Evolutionary conservation across 2,113 vertebrate genomes (phyloP).

Genomic region (Apus apus): DNA sequence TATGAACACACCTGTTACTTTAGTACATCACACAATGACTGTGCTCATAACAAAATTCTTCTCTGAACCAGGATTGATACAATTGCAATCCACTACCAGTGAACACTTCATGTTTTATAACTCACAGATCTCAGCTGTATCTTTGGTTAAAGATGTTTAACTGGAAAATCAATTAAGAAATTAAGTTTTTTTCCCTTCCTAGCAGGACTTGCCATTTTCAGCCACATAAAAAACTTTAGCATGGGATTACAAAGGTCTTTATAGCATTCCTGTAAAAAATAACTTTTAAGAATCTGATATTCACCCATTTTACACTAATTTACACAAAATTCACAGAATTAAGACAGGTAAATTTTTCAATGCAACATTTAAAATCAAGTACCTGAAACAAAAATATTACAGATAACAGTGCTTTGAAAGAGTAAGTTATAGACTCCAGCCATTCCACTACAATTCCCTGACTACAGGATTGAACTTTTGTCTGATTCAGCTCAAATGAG

Average conservation of each 20-base stretch:
- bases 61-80: neutral
- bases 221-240: neutral
- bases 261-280: neutral
- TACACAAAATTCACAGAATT: neutral
- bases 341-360: neutral
- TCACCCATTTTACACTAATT: neutral
- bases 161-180: neutral
- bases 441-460: neutral
- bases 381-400: neutral
- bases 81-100: neutral
- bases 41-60: neutral
- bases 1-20: neutral
- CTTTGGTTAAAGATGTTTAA: neutral
- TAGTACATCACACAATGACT: neutral
- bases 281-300: neutral
- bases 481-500: neutral
- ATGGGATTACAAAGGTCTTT: neutral
- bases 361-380: neutral
- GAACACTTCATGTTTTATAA: neutral
- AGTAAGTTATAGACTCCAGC: neutral
- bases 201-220: neutral
- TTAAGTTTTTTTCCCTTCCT: neutral
- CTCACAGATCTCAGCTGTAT: neutral
- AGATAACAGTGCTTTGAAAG: neutral
- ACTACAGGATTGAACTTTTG: neutral